These are phyloP conservation scores for Gallinago paraguaiae DNA, from an alignment of 2,113 vertebrate genomes.

Conservation along the genomic window DNA sequence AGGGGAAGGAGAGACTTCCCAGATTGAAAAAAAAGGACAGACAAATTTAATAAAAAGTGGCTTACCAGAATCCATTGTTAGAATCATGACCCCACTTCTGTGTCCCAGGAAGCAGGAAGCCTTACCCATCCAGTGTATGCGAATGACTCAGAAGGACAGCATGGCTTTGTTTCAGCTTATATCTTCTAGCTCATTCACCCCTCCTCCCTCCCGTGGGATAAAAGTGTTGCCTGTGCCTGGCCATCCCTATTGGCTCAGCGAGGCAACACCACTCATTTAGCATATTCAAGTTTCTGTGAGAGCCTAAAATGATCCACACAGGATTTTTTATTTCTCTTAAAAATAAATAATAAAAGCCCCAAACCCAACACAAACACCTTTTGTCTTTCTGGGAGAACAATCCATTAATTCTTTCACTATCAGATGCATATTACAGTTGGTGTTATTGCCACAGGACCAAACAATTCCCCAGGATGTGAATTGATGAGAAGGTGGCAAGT, in stretches of 20 bases:
- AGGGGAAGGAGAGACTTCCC: neutral
- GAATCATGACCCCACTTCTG: conserved; percentile 68
- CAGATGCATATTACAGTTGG: neutral
- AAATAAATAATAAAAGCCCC: neutral
- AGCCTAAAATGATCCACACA: conserved; percentile 43
- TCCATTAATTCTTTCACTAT: neutral
- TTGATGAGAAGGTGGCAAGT: neutral
- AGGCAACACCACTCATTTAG: conserved; percentile 29
- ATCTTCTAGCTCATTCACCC: conserved; percentile 62
- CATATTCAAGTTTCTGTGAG: conserved; percentile 39
- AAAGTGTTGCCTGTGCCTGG: conserved; percentile 48
- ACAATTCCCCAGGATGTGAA: neutral
- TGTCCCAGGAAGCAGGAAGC: conserved; percentile 61
- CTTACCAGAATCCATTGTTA: conserved; percentile 71
- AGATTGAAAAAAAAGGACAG: neutral
- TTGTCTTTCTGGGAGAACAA: neutral
- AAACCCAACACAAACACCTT: neutral
- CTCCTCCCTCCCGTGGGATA: conserved; percentile 63
- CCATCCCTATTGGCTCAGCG: conserved; percentile 64
- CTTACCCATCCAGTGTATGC: conserved; percentile 62
- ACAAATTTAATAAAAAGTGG: conserved; percentile 3
- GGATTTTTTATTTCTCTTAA: neutral
- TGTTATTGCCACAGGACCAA: neutral
- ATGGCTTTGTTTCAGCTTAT: conserved; percentile 74
- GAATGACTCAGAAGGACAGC: conserved; percentile 66